Percentiles rank a stretch among this genome's conserved stretches.
phyloP scores from a whole-genome alignment of 1,140 invertebrate genomes.

The Brachystomella parvula region DNA sequence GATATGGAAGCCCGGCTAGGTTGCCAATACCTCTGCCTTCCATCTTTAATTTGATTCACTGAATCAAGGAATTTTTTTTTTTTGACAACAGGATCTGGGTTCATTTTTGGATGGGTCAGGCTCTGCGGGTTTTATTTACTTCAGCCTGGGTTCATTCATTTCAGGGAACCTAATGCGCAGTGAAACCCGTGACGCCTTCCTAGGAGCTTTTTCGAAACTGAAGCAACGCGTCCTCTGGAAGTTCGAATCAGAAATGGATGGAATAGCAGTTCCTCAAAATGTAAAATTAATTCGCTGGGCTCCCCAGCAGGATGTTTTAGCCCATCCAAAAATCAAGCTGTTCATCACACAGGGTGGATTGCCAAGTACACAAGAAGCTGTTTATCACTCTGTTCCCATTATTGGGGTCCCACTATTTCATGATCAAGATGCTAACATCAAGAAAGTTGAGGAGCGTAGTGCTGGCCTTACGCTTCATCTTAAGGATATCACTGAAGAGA shows the following conservation, averaged over 20 bases:
- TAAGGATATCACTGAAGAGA: constrained; percentile 3
- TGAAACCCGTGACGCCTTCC: constrained; percentile 46
- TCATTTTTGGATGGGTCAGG: constrained; percentile 37
- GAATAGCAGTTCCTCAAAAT: constrained; percentile 28
- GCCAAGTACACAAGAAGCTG: constrained; percentile 41
- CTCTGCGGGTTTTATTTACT: constrained; percentile 52
- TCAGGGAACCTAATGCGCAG: constrained; percentile 47
- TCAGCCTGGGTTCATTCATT: constrained; percentile 56
- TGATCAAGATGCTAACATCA: constrained; percentile 22
- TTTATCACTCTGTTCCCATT: constrained; percentile 40
- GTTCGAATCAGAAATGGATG: constrained; percentile 40
- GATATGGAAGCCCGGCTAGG: too few species aligned
- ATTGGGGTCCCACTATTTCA: constrained; percentile 31
- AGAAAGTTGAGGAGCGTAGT: constrained; percentile 32
- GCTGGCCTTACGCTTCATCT: not conserved
- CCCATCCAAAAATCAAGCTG: constrained; percentile 38
- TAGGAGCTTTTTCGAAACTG: constrained; percentile 50
- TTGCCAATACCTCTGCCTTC: too few species aligned
- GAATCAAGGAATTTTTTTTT: not conserved
- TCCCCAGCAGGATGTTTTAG: constrained; percentile 35
- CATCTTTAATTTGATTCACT: too few species aligned
- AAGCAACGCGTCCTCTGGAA: constrained; percentile 44
- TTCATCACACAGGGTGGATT: constrained; percentile 45
- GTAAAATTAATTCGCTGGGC: constrained; percentile 37
- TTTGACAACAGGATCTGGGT: constrained; percentile 26